Base-by-base conservation (phyloP, 1,140 invertebrate genomes). In the Orussus abietinus region DNA sequence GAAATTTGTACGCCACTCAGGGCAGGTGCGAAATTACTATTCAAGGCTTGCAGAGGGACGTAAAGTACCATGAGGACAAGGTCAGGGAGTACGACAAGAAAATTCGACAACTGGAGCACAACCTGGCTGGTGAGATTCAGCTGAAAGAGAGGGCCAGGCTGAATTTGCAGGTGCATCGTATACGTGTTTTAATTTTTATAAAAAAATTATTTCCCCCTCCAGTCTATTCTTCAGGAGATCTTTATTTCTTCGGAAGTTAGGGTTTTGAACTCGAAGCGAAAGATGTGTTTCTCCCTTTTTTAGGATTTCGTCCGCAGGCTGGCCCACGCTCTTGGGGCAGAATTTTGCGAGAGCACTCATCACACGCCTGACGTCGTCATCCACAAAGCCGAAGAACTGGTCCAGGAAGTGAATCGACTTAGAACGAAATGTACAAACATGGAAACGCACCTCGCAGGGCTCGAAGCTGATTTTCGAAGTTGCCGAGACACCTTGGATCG, bases 81-180 rank as follows among this genome's bases (percentile, higher is more conserved):
- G 76, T 80, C 10, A 84, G 85, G 47, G 86, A 90, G 46, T 70
- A 86, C 32, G 82, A 88, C 40, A 80, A 82, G 51, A 87, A 86
- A 66, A 66, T 86, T 15, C 74, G 83, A 39, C 77, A 80, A 33
- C 53, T 87, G 26, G 86, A 89, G 62, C 57, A 83, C 20, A 83
- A 84, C 39, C 77, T 85, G 29, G 75, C 79, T 28, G 78, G 28
- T 74, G 77, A 71, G 51, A 75, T 75, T 26, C 80, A 85, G 45
- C 70, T 84, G 43, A 61, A 56, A 31, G 62, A 65, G 32, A 43
- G 62, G 5, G 55, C 61, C 4, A 57, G 62, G 26, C 17, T 58
- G 13, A 59, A 47, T 53, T 46, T 60, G 12, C 62, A 65, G 53
- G 61, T 61, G n/a, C n/a, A n/a, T n/a, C n/a, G n/a, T n/a, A n/a